phyloP scores from a whole-genome alignment of 2,113 vertebrate species.

The Rhabdornis inornatus region DNA sequence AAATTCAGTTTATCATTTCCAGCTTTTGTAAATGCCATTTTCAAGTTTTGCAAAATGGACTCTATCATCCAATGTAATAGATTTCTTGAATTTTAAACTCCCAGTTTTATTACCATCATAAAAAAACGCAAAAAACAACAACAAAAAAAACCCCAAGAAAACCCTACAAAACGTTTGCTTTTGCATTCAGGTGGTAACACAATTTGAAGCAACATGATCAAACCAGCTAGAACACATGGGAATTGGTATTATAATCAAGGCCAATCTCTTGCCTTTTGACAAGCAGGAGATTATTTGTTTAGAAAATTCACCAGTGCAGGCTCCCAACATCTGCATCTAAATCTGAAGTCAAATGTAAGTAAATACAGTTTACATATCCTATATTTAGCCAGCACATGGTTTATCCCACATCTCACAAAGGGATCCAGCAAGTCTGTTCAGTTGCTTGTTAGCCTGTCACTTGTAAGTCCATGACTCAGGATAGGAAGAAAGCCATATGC shows the following conservation, averaged over 20 bases:
- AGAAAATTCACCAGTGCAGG: neutral
- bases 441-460: neutral
- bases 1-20: neutral
- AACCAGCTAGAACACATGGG: neutral
- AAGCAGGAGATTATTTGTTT: neutral
- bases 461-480: neutral
- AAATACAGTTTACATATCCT: neutral
- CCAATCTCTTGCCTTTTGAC: neutral
- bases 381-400: neutral
- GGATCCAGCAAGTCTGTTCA: neutral
- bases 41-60: neutral
- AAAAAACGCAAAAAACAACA: neutral
- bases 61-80: neutral
- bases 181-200: neutral
- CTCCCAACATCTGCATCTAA: neutral
- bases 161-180: neutral
- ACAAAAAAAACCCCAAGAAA: neutral
- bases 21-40: neutral
- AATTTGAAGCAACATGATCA: neutral
- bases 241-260: neutral
- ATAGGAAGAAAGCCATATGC: neutral
- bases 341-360: neutral
- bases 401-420: neutral
- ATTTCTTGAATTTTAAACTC: neutral
- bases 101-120: neutral